Evolutionary conservation across 2,888 invertebrate genomes (phyloP), one percentile per base, ranked within the genome.

Genomic region (Archips xylosteana): DNA sequence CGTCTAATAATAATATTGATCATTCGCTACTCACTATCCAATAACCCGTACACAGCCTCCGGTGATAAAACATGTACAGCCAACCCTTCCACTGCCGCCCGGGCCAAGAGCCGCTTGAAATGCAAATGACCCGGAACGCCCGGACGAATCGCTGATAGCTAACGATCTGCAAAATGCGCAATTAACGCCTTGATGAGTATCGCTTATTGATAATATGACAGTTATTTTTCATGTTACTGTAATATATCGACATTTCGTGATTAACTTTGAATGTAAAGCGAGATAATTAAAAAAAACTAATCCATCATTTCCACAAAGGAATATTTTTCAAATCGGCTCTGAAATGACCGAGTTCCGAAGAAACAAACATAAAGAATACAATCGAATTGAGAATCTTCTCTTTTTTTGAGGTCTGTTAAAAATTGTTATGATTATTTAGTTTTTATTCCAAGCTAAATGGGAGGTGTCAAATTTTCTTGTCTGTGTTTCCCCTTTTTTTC

Each of bases 61-160:
- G n/a, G 65, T 66, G 66, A 66, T 67, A 47, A 72, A 68, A 63
- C 63, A 69, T 23, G 59, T 57, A 69, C 47, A 63, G 23, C 39
- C 39, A 45, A 68, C 73, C 73, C 63, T 49, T 51, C 61, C 61
- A 49, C 42, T 49, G 57, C 66, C 73, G 62, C 54, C 65, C 49
- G 65, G 71, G 49, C 32, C 32, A n/a, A 32, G 63, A 34, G 15
- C 64, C 71, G 67, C 79, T 78, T 75, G 80, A 77, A 79, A 85
- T 85, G 82, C 84, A 86, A 87, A 85, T 86, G 81, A 79, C 83
- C 80, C 80, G 68, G 79, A 80, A 81, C 76, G 74, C 76, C 75
- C 72, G 71, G 74, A 65, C 78, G 78, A 82, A 82, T 80, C 79
- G 80, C 80, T 83, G 80, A 79, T 79, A 75, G 73, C 77, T 75